These are phyloP conservation scores for Paratilapia polleni DNA, from an alignment of 2,113 vertebrate genomes.

Conservation along the genomic window DNA sequence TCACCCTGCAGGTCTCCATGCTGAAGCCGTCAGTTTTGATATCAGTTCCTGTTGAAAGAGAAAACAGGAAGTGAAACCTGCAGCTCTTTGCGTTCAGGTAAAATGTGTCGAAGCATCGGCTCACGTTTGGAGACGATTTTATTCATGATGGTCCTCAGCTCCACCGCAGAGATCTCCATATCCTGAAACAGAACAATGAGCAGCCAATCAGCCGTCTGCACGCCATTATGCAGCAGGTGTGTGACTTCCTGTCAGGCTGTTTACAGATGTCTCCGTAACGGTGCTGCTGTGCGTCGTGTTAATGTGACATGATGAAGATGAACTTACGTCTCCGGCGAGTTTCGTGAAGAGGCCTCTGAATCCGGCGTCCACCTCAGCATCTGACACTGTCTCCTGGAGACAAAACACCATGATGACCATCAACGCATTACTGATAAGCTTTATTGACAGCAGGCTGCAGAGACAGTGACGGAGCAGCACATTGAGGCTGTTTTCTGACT, in stretches of 20 bases:
- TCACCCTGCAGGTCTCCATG: conserved; percentile 86
- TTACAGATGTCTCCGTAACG: neutral
- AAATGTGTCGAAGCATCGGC: neutral
- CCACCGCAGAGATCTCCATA: conserved; percentile 81
- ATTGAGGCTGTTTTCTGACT: too few relatives aligned
- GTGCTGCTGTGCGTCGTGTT: neutral
- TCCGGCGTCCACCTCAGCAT: conserved; percentile 72
- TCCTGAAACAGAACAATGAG: conserved; percentile 75
- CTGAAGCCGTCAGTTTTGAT: conserved; percentile 89
- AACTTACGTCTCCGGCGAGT: conserved; percentile 82
- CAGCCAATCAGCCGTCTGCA: neutral
- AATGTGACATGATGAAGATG: neutral
- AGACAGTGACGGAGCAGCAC: too few relatives aligned
- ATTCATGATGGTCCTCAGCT: conserved; percentile 86
- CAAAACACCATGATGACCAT: neutral
- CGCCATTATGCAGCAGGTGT: neutral
- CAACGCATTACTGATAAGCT: neutral
- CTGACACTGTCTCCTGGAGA: conserved; percentile 79
- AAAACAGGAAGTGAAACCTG: conserved; percentile 7
- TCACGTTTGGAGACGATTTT: conserved; percentile 83
- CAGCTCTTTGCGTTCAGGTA: neutral
- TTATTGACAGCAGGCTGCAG: too few relatives aligned
- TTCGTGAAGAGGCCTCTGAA: conserved; percentile 84
- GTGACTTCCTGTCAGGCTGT: neutral
- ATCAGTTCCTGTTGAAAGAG: conserved; percentile 81